Percentiles rank a stretch among this genome's conserved stretches.
Evolutionary conservation across 1,140 invertebrate species (phyloP).

Genomic region (Lasioglossum albipes): DNA sequence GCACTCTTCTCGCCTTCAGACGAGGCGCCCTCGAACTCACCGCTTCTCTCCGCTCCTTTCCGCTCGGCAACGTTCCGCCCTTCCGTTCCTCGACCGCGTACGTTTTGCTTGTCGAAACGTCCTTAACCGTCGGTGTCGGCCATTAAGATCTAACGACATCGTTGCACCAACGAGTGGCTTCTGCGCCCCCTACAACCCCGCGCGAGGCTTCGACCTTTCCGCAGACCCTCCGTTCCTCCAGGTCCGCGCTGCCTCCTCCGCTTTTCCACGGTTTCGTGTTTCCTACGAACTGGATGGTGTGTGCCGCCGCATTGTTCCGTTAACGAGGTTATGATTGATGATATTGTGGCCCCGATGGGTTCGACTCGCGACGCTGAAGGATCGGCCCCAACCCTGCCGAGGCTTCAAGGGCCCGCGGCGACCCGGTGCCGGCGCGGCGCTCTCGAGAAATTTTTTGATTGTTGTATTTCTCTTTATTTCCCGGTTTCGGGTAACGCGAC

Average conservation of each 20-base stretch:
- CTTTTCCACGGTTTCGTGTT: neutral
- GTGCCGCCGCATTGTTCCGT: neutral
- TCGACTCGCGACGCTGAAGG: neutral
- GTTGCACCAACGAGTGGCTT: conserved; percentile 43
- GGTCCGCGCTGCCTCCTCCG: too few species aligned
- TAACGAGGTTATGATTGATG: conserved; percentile 15
- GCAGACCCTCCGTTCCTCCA: neutral
- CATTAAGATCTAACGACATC: conserved; percentile 52
- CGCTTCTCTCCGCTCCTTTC: too few species aligned
- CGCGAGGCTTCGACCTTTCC: conserved; percentile 13
- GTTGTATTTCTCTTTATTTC: neutral
- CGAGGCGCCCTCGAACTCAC: neutral
- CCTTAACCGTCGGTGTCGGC: conserved; percentile 44
- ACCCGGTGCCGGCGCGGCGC: too few species aligned
- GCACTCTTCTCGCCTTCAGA: conserved; percentile 23
- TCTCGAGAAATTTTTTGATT: neutral
- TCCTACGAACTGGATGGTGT: neutral
- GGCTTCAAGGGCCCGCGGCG: neutral
- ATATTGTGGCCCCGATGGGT: neutral
- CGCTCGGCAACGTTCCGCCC: neutral
- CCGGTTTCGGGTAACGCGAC: neutral
- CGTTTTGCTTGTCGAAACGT: conserved; percentile 49
- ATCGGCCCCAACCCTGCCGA: too few species aligned
- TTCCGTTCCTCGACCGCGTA: neutral
- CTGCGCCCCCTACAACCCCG: neutral